Conservation (phyloP, 2,113 vertebrate genomes). For the Oryzias woworae region DNA sequence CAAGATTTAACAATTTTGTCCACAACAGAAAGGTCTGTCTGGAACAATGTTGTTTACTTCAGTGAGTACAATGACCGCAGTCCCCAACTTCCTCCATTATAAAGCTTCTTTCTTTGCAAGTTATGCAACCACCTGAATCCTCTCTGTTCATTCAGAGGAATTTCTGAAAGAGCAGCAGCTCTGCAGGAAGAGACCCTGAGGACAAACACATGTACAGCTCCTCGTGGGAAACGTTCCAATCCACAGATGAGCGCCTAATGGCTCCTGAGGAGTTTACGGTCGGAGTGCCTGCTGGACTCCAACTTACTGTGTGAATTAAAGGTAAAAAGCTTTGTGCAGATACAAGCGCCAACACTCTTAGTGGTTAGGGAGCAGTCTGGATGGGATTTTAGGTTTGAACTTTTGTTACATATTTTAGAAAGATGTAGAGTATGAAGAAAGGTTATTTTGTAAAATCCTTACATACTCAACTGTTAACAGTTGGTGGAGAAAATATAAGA, state of each 20-base stretch:
- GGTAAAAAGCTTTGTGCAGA: too few relatives aligned
- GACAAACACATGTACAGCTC: conserved; percentile 19
- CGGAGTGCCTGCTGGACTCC: conserved; percentile 3
- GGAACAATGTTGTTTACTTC: background rate
- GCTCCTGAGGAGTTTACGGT: conserved; percentile 5
- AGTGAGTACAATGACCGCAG: conserved; percentile 5
- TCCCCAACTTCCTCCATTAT: conserved; percentile 3
- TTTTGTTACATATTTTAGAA: too few relatives aligned
- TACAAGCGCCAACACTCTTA: too few relatives aligned
- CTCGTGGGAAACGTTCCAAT: conserved; percentile 33
- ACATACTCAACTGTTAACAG: too few relatives aligned
- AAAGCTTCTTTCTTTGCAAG: conserved; percentile 18
- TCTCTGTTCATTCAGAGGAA: conserved; percentile 57
- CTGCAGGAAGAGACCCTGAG: conserved; percentile 54
- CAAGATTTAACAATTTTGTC: too few relatives aligned
- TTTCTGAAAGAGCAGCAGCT: conserved; percentile 50
- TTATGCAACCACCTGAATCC: conserved; percentile 61
- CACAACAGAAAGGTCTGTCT: too few relatives aligned
- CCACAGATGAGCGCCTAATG: conserved; percentile 40
- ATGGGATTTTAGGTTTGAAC: too few relatives aligned
- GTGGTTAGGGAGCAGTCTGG: too few relatives aligned
- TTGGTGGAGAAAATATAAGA: too few relatives aligned
- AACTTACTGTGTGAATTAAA: too few relatives aligned
- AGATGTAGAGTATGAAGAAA: too few relatives aligned
- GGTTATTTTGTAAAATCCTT: too few relatives aligned